Conservation (phyloP, 2,113 vertebrate genomes). For the Tympanuchus pallidicinctus region DNA sequence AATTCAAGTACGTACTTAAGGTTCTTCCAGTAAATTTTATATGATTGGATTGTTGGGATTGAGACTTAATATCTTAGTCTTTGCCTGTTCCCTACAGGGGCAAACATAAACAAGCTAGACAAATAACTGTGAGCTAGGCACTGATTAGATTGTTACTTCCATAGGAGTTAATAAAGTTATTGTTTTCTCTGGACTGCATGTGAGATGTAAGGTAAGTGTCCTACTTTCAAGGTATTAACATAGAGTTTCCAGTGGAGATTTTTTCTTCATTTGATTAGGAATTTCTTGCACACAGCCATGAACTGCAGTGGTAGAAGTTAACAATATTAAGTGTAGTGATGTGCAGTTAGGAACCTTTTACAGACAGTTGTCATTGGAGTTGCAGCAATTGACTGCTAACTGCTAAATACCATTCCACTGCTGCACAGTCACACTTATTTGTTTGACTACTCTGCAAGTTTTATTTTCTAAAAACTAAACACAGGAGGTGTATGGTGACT, state of each 20-base stretch:
- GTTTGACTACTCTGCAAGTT: neutral
- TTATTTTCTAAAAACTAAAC: neutral
- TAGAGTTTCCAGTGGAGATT: neutral
- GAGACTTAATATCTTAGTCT: neutral
- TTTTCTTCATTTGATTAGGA: neutral
- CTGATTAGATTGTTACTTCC: neutral
- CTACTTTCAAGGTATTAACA: neutral
- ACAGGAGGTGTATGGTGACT: neutral
- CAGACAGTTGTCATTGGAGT: neutral
- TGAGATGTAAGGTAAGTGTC: neutral
- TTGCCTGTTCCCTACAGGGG: neutral
- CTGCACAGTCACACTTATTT: neutral
- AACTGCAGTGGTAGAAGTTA: neutral
- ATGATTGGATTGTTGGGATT: neutral
- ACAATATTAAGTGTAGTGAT: neutral
- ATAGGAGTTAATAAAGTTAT: neutral
- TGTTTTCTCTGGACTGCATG: neutral
- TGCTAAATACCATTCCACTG: neutral
- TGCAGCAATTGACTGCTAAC: neutral
- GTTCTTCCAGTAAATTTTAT: neutral
- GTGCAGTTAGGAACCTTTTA: neutral
- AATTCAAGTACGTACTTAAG: slow-evolving; percentile 85
- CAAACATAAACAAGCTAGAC: neutral
- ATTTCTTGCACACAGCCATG: neutral
- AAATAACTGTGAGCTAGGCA: neutral